Evolutionary conservation across 2,113 vertebrate species (phyloP).

Genomic region (Phaethornis superciliosus): DNA sequence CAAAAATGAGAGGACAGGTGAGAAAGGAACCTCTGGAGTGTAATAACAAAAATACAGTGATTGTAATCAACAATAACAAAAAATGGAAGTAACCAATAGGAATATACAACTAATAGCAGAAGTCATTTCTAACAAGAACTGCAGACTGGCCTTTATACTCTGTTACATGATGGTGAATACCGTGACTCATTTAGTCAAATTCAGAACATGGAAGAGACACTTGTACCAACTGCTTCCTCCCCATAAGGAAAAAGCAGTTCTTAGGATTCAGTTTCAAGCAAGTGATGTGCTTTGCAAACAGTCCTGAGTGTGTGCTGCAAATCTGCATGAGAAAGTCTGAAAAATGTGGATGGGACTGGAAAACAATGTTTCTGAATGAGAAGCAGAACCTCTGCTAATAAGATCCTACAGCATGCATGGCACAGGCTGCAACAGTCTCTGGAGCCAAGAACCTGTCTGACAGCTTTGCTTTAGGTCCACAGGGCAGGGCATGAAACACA

Average conservation of each 20-base stretch:
- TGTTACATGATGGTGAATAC: not conserved
- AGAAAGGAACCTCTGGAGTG: not conserved
- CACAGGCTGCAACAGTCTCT: not conserved
- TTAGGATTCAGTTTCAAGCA: not conserved
- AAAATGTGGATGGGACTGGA: not conserved
- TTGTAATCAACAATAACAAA: not conserved
- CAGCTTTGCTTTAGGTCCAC: not conserved
- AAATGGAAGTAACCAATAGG: not conserved
- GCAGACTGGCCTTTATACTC: not conserved
- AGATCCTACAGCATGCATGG: not conserved
- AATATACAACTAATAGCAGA: not conserved
- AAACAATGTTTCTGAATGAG: not conserved
- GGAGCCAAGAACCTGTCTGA: not conserved
- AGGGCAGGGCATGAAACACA: not conserved
- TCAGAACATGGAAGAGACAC: not conserved
- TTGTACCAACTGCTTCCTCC: not conserved
- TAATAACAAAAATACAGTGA: not conserved
- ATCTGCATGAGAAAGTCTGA: not conserved
- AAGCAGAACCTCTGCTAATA: not conserved
- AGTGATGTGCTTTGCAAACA: not conserved
- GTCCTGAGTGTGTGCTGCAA: not conserved
- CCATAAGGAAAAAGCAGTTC: not conserved
- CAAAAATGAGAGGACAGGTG: not conserved
- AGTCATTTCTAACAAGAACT: not conserved
- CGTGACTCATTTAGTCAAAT: not conserved